phyloP scores from a whole-genome alignment of 2,888 invertebrate species.

The Geotrupes spiniger region DNA sequence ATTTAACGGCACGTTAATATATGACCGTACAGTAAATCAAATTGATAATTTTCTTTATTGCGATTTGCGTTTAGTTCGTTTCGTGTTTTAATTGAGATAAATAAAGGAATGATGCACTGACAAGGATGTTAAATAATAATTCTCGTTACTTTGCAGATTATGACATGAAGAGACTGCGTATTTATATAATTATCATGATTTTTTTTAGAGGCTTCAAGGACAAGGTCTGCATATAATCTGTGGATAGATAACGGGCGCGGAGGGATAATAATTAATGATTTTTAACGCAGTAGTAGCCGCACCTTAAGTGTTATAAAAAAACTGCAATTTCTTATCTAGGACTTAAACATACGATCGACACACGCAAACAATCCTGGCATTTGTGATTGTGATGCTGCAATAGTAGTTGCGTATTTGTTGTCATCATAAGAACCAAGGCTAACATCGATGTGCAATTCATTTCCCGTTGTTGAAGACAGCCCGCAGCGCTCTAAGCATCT shows the following conservation, averaged over 20 bases:
- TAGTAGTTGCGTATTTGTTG: conserved; percentile 23
- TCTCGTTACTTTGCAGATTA: conserved; percentile 3
- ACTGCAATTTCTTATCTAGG: conserved; percentile 9
- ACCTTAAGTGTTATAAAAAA: conserved; percentile 12
- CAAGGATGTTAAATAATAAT: conserved; percentile 4
- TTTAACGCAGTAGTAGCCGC: conserved; percentile 4
- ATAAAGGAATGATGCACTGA: background rate
- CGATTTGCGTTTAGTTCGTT: too few species aligned
- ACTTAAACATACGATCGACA: conserved; percentile 4
- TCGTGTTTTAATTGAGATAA: conserved; percentile 1
- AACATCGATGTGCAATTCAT: conserved; percentile 26
- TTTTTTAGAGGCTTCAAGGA: conserved; percentile 4
- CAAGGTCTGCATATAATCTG: conserved; percentile 10
- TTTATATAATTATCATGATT: background rate
- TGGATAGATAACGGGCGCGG: background rate
- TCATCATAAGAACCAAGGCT: conserved; percentile 15
- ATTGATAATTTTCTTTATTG: too few species aligned
- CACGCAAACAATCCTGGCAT: conserved; percentile 15
- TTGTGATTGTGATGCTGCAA: conserved; percentile 20
- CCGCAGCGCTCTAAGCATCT: conserved; percentile 29
- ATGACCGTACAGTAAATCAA: too few species aligned
- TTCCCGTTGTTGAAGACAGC: conserved; percentile 28
- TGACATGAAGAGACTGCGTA: conserved; percentile 1
- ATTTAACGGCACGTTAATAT: too few species aligned
- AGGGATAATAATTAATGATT: conserved; percentile 8